These are phyloP conservation scores for Siphamia tubifer DNA, from an alignment of 2,113 vertebrate genomes.

Conservation along the genomic window DNA sequence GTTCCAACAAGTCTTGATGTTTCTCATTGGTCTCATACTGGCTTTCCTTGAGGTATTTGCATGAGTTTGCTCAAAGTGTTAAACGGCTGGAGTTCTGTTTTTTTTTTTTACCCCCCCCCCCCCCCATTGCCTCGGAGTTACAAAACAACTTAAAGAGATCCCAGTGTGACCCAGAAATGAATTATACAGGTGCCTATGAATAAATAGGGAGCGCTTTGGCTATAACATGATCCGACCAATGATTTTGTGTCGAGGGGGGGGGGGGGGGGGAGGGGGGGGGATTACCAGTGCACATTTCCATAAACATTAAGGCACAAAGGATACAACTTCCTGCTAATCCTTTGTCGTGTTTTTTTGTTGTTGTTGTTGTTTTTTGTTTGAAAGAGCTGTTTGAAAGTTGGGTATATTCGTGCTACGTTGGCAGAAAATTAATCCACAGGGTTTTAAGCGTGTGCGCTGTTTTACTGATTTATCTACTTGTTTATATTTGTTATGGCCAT, in stretches of 20 bases:
- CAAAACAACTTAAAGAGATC: slow-evolving; percentile 28
- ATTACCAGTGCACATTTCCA: background rate
- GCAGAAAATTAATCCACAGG: slow-evolving; percentile 7
- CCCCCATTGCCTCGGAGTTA: slow-evolving; percentile 14
- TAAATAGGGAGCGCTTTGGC: background rate
- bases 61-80: slow-evolving; percentile 3
- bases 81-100: slow-evolving; percentile 12
- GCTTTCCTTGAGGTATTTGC: slow-evolving; percentile 3
- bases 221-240: background rate
- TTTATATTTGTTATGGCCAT: too few species aligned
- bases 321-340: slow-evolving; percentile 9
- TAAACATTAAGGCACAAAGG: background rate
- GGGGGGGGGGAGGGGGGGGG: too few species aligned
- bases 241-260: background rate
- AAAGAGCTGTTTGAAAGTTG: background rate
- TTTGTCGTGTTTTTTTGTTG: background rate
- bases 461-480: background rate
- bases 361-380: background rate
- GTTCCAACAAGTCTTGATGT: background rate
- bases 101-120: too few species aligned
- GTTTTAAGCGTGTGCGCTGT: background rate
- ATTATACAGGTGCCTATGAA: slow-evolving; percentile 20
- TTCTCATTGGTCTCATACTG: background rate
- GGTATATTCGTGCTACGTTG: background rate
- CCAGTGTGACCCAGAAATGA: slow-evolving; percentile 9